These are phyloP conservation scores for Podarcis cretensis DNA, from an alignment of 2,113 vertebrate genomes.

Conservation along the genomic window DNA sequence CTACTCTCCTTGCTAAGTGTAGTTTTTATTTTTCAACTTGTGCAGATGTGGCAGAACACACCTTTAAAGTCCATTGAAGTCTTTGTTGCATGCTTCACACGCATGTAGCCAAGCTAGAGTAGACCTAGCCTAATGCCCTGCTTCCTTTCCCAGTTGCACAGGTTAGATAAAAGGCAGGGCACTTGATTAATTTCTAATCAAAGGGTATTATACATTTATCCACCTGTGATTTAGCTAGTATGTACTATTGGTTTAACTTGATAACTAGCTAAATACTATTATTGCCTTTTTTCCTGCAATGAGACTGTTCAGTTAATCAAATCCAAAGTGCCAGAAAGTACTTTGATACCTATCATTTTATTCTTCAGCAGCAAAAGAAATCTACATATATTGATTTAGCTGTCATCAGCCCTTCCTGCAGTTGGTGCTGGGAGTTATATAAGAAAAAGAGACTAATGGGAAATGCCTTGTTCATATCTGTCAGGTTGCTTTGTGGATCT, in stretches of 20 bases:
- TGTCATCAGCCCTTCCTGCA: neutral
- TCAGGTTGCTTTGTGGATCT: neutral
- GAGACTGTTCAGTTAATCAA: slow-evolving; percentile 2
- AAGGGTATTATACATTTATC: neutral
- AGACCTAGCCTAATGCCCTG: neutral
- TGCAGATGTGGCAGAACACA: neutral
- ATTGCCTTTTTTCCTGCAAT: neutral
- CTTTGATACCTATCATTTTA: slow-evolving; percentile 5
- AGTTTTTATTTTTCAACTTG: neutral
- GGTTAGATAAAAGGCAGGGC: neutral
- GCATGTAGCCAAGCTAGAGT: neutral
- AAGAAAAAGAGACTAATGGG: neutral
- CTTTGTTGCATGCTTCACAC: neutral
- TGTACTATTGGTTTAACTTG: slow-evolving; percentile 1
- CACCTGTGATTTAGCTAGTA: neutral
- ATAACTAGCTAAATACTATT: slow-evolving; percentile 5
- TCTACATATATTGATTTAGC: slow-evolving; percentile 18
- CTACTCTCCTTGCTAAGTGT: neutral
- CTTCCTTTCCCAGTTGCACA: neutral
- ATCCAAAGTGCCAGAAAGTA: neutral
- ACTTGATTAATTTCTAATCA: neutral
- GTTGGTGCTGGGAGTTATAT: neutral
- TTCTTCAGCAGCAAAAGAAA: slow-evolving; percentile 9
- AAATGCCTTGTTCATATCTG: neutral
- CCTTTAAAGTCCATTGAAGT: neutral